Evolutionary conservation across 2,113 vertebrate species (phyloP).

Genomic region (Cinclus mexicanus): DNA sequence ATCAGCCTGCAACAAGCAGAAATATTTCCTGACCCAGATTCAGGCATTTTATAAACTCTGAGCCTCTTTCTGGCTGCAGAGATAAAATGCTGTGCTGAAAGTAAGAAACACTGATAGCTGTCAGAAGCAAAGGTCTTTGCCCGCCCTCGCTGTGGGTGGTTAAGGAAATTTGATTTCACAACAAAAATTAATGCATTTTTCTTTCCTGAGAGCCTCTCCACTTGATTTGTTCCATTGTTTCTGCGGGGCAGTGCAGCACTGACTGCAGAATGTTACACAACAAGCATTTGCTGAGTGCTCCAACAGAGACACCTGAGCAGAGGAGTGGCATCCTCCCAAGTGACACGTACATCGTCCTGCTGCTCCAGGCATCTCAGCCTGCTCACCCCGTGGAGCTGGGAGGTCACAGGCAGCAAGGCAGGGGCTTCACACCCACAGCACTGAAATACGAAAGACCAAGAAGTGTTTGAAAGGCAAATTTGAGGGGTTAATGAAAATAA

Average conservation of each 20-base stretch:
- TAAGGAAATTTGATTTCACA: slow-evolving; percentile 11
- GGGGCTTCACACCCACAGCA: background rate
- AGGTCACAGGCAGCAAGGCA: background rate
- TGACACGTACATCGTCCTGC: background rate
- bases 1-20: background rate
- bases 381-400: background rate
- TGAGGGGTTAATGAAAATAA: background rate
- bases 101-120: background rate
- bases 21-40: slow-evolving; percentile 56
- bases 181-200: background rate
- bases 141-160: background rate
- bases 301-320: background rate
- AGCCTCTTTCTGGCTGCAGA: background rate
- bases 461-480: background rate
- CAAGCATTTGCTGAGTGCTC: background rate
- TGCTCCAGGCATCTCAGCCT: background rate
- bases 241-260: background rate
- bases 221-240: background rate
- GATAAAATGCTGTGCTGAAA: background rate
- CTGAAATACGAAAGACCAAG: background rate
- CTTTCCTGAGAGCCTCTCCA: background rate
- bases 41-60: background rate
- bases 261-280: background rate
- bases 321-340: background rate
- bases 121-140: background rate